Conservation (phyloP, 2,113 vertebrate genomes). For the Chaetorhynchus papuensis region DNA sequence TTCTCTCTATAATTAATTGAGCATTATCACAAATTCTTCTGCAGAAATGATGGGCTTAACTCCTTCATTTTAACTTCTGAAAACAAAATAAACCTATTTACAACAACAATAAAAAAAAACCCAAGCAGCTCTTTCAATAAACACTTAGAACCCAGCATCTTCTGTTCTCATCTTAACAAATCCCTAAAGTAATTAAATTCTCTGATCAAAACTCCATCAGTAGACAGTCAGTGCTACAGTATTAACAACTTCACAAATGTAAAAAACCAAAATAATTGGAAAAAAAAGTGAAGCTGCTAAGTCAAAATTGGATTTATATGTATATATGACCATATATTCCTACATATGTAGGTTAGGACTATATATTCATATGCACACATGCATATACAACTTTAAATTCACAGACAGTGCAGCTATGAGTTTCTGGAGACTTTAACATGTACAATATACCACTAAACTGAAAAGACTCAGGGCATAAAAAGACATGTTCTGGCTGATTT, state of each 20-base stretch:
- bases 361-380: not conserved
- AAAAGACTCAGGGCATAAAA: not conserved
- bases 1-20: not conserved
- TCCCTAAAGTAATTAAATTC: not conserved
- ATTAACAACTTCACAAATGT: not conserved
- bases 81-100: not conserved
- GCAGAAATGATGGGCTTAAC: not conserved
- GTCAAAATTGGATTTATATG: not conserved
- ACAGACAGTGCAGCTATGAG: not conserved
- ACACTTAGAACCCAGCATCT: not conserved
- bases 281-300: not conserved
- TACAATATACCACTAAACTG: not conserved
- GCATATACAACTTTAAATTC: not conserved
- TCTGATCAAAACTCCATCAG: not conserved
- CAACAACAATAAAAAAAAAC: not conserved
- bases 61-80: not conserved
- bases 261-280: not conserved
- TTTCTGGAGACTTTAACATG: not conserved
- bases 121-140: not conserved
- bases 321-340: fast-evolving
- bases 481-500: not conserved
- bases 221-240: not conserved
- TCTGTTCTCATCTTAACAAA: not conserved
- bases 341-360: not conserved
- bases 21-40: not conserved